These are phyloP conservation scores for Rhabdophis nuchalis DNA, from an alignment of 2,797 vertebrate genomes.

Conservation along the genomic window DNA sequence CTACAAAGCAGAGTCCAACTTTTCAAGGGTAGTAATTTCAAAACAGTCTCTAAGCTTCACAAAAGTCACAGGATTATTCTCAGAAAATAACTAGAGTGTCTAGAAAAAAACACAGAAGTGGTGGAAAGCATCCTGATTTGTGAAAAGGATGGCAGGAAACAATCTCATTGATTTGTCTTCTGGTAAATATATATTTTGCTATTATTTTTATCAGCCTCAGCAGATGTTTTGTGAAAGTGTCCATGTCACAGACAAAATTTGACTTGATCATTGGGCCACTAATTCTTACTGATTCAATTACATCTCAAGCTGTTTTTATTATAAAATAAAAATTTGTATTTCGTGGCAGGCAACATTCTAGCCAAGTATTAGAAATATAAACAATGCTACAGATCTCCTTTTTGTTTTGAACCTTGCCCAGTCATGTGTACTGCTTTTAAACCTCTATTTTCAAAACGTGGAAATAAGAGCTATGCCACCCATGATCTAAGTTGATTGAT, in stretches of 20 bases:
- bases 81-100: neutral
- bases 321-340: neutral
- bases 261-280: neutral
- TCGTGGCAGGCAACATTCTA: neutral
- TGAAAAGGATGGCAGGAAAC: neutral
- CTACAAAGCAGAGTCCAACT: neutral
- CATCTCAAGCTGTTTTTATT: neutral
- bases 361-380: neutral
- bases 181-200: neutral
- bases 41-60: neutral
- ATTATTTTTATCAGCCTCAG: neutral
- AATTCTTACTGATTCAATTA: neutral
- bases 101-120: neutral
- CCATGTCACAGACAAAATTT: neutral
- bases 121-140: neutral
- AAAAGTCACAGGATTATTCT: neutral
- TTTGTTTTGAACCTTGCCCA: neutral
- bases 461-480: neutral
- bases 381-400: neutral
- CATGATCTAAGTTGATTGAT: neutral
- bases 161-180: neutral
- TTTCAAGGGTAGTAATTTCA: neutral
- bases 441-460: neutral
- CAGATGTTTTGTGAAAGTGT: neutral
- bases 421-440: neutral